A percentile compares a stretch with the other conserved stretches of the same genome.
phyloP scores from a whole-genome alignment of 2,888 invertebrate genomes.

The Andrena praecox region DNA sequence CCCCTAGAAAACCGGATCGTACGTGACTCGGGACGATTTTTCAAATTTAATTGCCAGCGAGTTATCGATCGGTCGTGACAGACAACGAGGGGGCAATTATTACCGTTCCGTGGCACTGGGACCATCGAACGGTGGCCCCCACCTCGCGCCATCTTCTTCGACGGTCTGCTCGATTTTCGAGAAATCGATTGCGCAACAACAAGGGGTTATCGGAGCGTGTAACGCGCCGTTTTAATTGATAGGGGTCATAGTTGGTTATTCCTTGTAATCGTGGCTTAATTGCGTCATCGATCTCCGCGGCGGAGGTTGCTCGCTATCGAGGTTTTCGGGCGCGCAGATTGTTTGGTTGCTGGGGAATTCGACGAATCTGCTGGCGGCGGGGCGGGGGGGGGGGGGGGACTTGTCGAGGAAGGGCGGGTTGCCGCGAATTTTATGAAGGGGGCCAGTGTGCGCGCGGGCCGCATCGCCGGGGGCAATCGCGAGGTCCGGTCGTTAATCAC shows the following conservation, averaged over 20 bases:
- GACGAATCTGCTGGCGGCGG: constrained; percentile 11
- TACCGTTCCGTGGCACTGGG: constrained; percentile 47
- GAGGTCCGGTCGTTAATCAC: constrained; percentile 68
- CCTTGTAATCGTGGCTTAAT: constrained; percentile 17
- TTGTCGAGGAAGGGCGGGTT: neutral
- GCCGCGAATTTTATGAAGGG: constrained; percentile 28
- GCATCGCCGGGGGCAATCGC: constrained; percentile 27
- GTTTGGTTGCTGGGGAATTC: neutral
- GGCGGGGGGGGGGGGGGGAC: too few relatives aligned
- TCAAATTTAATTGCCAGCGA: constrained; percentile 78
- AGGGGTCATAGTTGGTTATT: constrained; percentile 10
- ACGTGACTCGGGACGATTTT: constrained; percentile 75
- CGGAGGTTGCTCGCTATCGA: neutral
- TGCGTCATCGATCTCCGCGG: constrained; percentile 18
- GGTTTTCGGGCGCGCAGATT: neutral
- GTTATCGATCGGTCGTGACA: constrained; percentile 74
- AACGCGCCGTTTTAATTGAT: constrained; percentile 14
- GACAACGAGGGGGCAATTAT: constrained; percentile 73
- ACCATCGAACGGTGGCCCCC: constrained; percentile 8
- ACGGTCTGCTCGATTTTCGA: constrained; percentile 41
- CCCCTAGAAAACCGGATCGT: constrained; percentile 72
- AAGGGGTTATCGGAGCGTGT: constrained; percentile 21
- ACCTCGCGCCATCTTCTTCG: neutral
- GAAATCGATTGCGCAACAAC: constrained; percentile 43
- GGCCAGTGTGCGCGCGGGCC: constrained; percentile 14